Evolutionary conservation across 2,888 invertebrate species (phyloP).

Genomic region (Diabrotica balteata): DNA sequence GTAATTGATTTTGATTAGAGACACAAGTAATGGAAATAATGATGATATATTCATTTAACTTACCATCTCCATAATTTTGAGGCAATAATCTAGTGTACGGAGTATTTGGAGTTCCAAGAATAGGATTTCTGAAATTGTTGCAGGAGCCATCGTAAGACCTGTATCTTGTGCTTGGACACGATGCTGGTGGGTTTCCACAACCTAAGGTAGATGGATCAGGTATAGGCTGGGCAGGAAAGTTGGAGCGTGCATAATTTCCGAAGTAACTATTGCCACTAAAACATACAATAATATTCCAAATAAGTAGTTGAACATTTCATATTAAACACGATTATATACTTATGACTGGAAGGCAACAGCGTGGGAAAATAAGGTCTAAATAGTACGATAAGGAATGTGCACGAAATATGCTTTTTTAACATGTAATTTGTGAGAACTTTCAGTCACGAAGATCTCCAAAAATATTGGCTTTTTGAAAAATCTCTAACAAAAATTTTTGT

Average conservation of each 20-base stretch:
- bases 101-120: slow-evolving; percentile 81
- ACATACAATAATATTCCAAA: neutral
- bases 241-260: slow-evolving; percentile 14
- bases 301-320: neutral
- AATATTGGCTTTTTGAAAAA: no score
- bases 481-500: no score
- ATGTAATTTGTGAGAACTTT: no score
- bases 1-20: no score
- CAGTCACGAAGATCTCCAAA: no score
- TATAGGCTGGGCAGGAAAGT: slow-evolving; percentile 6
- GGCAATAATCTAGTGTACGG: slow-evolving; percentile 71
- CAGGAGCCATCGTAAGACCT: slow-evolving; percentile 90
- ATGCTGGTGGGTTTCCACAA: slow-evolving; percentile 42
- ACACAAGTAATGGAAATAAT: no score
- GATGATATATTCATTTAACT: slow-evolving; percentile 42
- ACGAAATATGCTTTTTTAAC: no score
- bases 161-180: slow-evolving; percentile 67
- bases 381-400: no score
- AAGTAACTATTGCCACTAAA: slow-evolving; percentile 20
- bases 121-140: slow-evolving; percentile 86
- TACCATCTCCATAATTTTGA: slow-evolving; percentile 74
- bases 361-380: no score
- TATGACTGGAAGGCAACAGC: no score
- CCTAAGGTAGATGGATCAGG: slow-evolving; percentile 37
- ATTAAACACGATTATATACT: no score